Evolutionary conservation across 1,140 invertebrate species (phyloP), one percentile per base, ranked within the genome.

Genomic region (Nasonia longicornis): DNA sequence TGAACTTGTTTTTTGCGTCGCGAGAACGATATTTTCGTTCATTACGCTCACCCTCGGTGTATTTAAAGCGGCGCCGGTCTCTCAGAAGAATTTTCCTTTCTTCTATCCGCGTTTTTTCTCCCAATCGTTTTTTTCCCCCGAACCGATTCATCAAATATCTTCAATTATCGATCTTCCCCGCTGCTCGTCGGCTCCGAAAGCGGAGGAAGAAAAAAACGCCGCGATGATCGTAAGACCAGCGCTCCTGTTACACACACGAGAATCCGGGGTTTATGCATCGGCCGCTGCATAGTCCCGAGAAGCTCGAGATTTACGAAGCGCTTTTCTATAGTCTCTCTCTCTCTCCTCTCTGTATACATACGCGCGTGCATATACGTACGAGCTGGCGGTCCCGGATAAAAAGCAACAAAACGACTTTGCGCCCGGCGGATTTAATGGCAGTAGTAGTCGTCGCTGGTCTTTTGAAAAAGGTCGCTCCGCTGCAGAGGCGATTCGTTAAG

Each of bases 321-420:
- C 83, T 81, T 85, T 80, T 84, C 86, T 80, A 88, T 86, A 86
- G 87, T 84, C 79, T 84, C 26, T 45, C 10, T 69, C 87, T 84
- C 79, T 84, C 26, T 45, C 10, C 69, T 58, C 77, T 73, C 58
- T 75, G 82, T 85, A 85, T 84, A 85, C 83, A 87, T 83, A 85
- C 83, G 48, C 48, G 20, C 35, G 29, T 42, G 82, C 77, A 79
- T 81, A 81, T 8, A 7, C 16, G 20, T 58, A n/a, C 75, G 83
- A 81, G 75, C 79, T 38, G 29, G 72, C 38, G 63, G 66, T 42
- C 82, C 83, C 82, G 78, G 81, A 81, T 86, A 88, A 88, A 87
- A 88, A 86, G 86, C 83, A 89, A 88, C 87, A 89, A 89, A 89
- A 88, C 88, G 87, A 88, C 87, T 89, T 89, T 86, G 84, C 85